phyloP scores from a whole-genome alignment of 2,888 invertebrate genomes.

The Orchesellides sinensis region DNA sequence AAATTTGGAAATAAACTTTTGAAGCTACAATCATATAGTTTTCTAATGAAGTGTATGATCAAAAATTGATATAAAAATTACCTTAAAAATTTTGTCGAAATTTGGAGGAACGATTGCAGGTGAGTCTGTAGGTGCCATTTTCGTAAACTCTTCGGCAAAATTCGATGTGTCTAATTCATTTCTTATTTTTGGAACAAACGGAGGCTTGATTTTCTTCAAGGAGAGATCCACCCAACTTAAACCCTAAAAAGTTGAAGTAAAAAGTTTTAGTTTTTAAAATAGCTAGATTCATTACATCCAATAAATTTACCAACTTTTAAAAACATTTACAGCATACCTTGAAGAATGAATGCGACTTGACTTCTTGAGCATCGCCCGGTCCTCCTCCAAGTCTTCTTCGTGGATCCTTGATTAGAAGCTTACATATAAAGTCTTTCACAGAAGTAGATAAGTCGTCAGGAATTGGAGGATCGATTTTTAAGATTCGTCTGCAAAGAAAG shows the following conservation, averaged over 20 bases:
- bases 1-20: constrained; percentile 16
- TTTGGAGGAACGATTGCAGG: constrained; percentile 92
- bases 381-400: constrained; percentile 91
- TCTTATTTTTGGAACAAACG: constrained; percentile 91
- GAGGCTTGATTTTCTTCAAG: constrained; percentile 87
- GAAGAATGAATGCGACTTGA: constrained; percentile 94
- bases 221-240: constrained; percentile 91
- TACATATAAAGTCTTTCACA: constrained; percentile 87
- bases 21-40: too few species aligned
- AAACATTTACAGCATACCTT: constrained; percentile 78
- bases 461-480: constrained; percentile 92
- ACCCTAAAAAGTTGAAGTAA: constrained; percentile 77
- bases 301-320: too few species aligned
- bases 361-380: constrained; percentile 88
- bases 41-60: neutral
- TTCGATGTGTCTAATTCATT: constrained; percentile 95
- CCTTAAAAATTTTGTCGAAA: constrained; percentile 92
- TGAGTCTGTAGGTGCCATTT: constrained; percentile 93
- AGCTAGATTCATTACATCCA: neutral
- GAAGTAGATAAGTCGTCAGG: constrained; percentile 87
- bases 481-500: constrained; percentile 83
- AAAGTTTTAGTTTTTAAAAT: neutral
- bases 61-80: constrained; percentile 75
- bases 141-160: constrained; percentile 97
- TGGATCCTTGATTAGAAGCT: constrained; percentile 93